Evolutionary conservation across 1,140 invertebrate species (phyloP).

Genomic region (Heliconius hermathena): DNA sequence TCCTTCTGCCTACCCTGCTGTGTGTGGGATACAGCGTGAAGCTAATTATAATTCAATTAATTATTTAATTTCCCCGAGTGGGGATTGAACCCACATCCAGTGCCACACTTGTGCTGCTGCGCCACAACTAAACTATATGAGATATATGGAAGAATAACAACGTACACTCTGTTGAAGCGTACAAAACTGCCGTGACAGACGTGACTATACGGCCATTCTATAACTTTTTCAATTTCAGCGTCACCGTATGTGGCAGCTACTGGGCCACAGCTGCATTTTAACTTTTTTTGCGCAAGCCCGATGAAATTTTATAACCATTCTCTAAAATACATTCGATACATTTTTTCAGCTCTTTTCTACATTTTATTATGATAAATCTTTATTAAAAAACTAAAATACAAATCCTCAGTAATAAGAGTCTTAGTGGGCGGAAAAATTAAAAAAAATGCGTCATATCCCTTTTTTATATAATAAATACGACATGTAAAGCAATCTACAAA

Average conservation of each 20-base stretch:
- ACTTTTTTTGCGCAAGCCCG: not conserved
- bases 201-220: constrained; percentile 29
- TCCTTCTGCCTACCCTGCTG: too few relatives aligned
- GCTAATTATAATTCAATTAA: too few relatives aligned
- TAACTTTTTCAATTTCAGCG: constrained; percentile 34
- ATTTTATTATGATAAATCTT: not conserved
- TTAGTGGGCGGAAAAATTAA: too few relatives aligned
- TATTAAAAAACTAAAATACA: not conserved
- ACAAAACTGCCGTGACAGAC: constrained; percentile 15
- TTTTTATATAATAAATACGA: not conserved
- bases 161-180: not conserved
- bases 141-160: not conserved
- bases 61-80: too few relatives aligned
- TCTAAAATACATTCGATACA: not conserved
- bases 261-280: constrained; percentile 7
- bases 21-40: too few relatives aligned
- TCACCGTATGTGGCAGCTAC: constrained; percentile 10
- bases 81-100: too few relatives aligned
- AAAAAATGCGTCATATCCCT: too few relatives aligned
- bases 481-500: not conserved
- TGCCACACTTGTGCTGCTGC: too few relatives aligned
- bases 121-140: not conserved
- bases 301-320: not conserved
- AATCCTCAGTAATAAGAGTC: not conserved
- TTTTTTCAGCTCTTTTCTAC: not conserved